A percentile compares a stretch with the other conserved stretches of the same genome.
Conservation (phyloP, 1,140 invertebrate species). For the Leptinotarsa lineolata region DNA sequence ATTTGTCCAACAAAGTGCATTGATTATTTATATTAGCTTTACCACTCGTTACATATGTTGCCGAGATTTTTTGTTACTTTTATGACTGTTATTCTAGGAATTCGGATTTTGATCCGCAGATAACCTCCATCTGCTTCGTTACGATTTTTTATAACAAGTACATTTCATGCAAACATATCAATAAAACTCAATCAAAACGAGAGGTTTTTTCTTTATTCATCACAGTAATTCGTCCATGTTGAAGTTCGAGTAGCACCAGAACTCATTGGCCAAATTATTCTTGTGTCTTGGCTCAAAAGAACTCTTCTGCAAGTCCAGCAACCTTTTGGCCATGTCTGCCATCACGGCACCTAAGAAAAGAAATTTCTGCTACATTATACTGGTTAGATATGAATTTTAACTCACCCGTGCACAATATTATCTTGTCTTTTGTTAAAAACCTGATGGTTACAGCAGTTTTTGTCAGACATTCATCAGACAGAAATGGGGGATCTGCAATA, state of each 20-base stretch:
- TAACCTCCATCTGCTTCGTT: background rate
- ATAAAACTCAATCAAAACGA: slow-evolving; percentile 19
- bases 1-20: too few relatives aligned
- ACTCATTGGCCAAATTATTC: slow-evolving; percentile 91
- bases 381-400: background rate
- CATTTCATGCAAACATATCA: slow-evolving; percentile 48
- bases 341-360: slow-evolving; percentile 72
- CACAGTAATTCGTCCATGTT: slow-evolving; percentile 60
- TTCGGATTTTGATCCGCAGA: background rate
- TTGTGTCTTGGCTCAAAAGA: slow-evolving; percentile 79
- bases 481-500: slow-evolving; percentile 91
- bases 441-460: slow-evolving; percentile 83
- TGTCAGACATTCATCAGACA: slow-evolving; percentile 89
- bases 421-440: slow-evolving; percentile 75
- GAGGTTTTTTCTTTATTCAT: slow-evolving; percentile 22
- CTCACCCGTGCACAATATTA: slow-evolving; percentile 88
- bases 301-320: slow-evolving; percentile 71
- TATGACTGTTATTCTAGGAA: slow-evolving; percentile 9
- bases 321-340: slow-evolving; percentile 66
- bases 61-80: slow-evolving; percentile 11
- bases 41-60: background rate
- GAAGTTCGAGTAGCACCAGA: slow-evolving; percentile 89
- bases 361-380: background rate
- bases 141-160: slow-evolving; percentile 13
- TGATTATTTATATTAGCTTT: background rate